A percentile compares a stretch with the other conserved stretches of the same genome.
Conservation (phyloP, 2,113 vertebrate species). For the Pan paniscus region DNA sequence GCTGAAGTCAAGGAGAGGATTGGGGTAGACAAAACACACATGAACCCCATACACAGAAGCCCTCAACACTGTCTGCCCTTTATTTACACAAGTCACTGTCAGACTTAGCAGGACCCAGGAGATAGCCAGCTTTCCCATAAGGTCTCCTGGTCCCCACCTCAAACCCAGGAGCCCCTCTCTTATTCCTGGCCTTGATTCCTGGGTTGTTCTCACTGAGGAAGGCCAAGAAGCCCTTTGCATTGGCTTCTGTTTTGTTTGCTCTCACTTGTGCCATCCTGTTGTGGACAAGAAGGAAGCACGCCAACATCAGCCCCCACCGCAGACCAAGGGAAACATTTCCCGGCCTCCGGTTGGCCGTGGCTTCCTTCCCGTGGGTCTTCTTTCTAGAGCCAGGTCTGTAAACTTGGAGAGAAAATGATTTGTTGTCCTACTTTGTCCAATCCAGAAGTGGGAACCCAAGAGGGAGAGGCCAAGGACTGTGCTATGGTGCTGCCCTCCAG, state of each 20-base stretch:
- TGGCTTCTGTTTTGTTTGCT: slow-evolving; percentile 50
- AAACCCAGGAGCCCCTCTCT: neutral
- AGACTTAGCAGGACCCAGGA: neutral
- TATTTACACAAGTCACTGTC: neutral
- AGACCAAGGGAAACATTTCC: slow-evolving; percentile 34
- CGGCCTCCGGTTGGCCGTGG: slow-evolving; percentile 22
- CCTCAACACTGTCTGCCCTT: neutral
- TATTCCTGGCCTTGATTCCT: neutral
- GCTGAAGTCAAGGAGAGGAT: neutral
- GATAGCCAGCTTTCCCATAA: neutral
- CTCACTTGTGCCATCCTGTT: slow-evolving; percentile 35
- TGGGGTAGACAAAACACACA: neutral
- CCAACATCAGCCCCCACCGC: slow-evolving; percentile 24
- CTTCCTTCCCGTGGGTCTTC: slow-evolving; percentile 49
- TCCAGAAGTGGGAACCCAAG: neutral
- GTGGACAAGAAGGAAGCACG: neutral
- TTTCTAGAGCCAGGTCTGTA: slow-evolving; percentile 23
- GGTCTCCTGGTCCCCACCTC: neutral
- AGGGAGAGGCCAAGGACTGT: neutral
- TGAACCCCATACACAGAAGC: too few relatives aligned
- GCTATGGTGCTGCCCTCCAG: fast-evolving
- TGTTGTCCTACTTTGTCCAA: neutral
- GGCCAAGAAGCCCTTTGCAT: neutral
- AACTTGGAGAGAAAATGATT: neutral
- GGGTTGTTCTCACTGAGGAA: neutral